phyloP scores from a whole-genome alignment of 2,113 vertebrate species.

The Neodontobutis hainanensis region DNA sequence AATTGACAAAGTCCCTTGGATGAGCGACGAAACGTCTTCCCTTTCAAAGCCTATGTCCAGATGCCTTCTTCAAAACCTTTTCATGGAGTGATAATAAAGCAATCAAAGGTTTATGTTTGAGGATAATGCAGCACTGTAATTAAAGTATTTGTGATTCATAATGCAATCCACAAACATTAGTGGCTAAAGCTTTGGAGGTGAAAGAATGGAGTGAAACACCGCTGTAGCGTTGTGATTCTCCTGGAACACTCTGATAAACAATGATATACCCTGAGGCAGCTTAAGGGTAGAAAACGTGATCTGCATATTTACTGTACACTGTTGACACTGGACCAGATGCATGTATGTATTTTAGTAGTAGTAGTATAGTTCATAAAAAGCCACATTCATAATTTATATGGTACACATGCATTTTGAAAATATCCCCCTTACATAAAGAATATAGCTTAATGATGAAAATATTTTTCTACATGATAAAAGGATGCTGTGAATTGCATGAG shows the following conservation, averaged over 20 bases:
- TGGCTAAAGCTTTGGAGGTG: background rate
- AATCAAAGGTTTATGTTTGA: conserved; percentile 7
- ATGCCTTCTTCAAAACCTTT: too few relatives aligned
- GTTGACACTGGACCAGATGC: background rate
- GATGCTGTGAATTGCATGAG: too few relatives aligned
- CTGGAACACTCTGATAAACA: background rate
- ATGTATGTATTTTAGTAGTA: background rate
- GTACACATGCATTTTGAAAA: too few relatives aligned
- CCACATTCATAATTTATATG: background rate
- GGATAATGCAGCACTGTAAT: background rate
- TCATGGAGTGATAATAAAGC: background rate
- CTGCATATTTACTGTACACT: conserved; percentile 1
- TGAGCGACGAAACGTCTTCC: too few relatives aligned
- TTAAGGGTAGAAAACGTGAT: background rate
- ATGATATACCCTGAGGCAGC: background rate
- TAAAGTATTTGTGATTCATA: background rate
- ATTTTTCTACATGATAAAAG: too few relatives aligned
- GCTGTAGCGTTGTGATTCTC: background rate
- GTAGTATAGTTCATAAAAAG: background rate
- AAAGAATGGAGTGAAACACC: background rate
- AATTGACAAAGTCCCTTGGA: too few relatives aligned
- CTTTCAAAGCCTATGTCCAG: too few relatives aligned
- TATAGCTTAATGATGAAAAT: too few relatives aligned
- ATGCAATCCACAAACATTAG: background rate
- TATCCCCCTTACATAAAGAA: too few relatives aligned